Base-by-base conservation (phyloP, 2,797 vertebrate genomes). In the Spatula versicolor region DNA sequence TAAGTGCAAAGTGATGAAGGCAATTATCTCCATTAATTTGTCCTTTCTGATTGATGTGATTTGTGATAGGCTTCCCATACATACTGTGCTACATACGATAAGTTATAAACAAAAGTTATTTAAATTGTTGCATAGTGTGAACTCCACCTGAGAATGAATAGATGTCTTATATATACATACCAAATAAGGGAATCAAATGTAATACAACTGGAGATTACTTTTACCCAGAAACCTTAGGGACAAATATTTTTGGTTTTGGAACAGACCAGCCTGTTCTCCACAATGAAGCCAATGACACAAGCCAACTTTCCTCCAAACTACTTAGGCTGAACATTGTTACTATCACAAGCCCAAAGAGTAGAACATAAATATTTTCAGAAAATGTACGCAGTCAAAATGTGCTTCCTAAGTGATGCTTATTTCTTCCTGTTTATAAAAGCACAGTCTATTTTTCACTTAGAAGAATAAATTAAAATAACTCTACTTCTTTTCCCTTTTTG, bases 361-460 rank as follows among this genome's bases (percentile, higher is more conserved):
- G 60, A 89, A 52, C 13, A 68, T 69, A 92, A 95, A 76, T 86
- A 92, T 76, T 69, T 88, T 78, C 62, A 90, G 75, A 88, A 92
- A 91, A 91, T 21, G 9, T 19, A 62, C 33, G 83, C 79, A 66
- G 31, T 69, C 43, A 63, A 89, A 75, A 86, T 69, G 13, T 23
- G 18, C 23, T 84, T 89, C 58, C 45, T 93, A 72, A 86, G 16
- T 35, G 66, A 75, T 45, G 59, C 37, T 92, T 77, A 66, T 50
- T 58, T 81, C 66, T 90, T 90, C 78, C 82, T 92, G 71, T 45
- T 86, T 92, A 88, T 69, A 75, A 91, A 95, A 82, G 63, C 33
- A 46, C 31, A 74, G 31, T 55, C 67, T 93, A 43, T 67, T 66
- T 86, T 86, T 92, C 77, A 78, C 1, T 2, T 48, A 76, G 55